Conservation (phyloP, 2,113 vertebrate genomes). For the Gymnogyps californianus region DNA sequence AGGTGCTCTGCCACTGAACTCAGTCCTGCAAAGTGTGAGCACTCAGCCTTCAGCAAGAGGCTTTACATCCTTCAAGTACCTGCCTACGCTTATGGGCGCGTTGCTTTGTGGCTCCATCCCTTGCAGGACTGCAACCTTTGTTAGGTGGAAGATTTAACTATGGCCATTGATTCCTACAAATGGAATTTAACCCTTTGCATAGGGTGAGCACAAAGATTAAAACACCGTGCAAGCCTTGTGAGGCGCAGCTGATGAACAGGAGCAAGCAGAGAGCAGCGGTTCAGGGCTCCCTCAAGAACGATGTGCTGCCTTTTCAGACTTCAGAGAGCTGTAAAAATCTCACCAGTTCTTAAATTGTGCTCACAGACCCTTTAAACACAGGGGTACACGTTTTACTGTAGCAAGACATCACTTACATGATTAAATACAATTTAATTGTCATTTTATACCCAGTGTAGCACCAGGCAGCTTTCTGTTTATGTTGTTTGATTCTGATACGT, state of each 20-base stretch:
- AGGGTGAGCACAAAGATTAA: neutral
- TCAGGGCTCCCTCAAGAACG: neutral
- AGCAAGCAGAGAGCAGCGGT: neutral
- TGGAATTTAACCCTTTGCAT: neutral
- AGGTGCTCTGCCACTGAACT: neutral
- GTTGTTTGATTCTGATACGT: neutral
- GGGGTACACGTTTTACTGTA: neutral
- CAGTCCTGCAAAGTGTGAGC: neutral
- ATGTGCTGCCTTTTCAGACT: neutral
- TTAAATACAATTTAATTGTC: neutral
- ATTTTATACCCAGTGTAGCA: neutral
- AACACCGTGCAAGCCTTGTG: neutral
- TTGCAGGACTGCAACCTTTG: neutral
- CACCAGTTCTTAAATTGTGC: neutral
- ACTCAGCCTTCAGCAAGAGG: neutral
- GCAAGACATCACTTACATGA: neutral
- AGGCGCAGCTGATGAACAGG: neutral
- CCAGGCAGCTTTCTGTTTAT: neutral
- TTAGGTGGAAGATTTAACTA: neutral
- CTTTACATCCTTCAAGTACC: neutral
- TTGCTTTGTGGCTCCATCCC: neutral
- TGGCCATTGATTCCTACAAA: neutral
- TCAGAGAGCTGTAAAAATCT: neutral
- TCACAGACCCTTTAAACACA: neutral
- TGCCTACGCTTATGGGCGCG: rapidly evolving